Percentiles rank a stretch among this genome's conserved stretches.
Evolutionary conservation across 2,113 vertebrate genomes (phyloP).

Genomic region (Sarotherodon lohbergeri): DNA sequence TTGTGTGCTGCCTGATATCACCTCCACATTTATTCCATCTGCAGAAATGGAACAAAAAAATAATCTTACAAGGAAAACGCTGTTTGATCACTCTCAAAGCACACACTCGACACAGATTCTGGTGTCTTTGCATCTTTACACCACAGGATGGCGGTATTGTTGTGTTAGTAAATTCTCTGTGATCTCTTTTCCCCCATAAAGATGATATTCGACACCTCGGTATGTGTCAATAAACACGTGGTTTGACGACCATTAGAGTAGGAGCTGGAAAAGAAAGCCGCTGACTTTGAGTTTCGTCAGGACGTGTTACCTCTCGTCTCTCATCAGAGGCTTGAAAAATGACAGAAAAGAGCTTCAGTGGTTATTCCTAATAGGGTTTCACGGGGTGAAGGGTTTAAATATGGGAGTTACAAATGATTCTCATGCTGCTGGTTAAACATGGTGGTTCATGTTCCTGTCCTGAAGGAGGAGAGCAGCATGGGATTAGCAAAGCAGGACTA

Average conservation of each 20-base stretch:
- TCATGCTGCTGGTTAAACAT: accelerated
- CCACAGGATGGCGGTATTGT: constrained; percentile 37
- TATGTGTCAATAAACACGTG: not conserved
- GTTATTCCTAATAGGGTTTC: not conserved
- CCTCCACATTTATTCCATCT: accelerated
- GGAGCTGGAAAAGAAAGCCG: not conserved
- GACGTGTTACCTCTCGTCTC: not conserved
- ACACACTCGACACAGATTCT: not conserved
- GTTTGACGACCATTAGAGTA: not conserved
- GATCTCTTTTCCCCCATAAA: not conserved
- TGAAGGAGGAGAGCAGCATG: not conserved
- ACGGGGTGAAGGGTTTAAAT: not conserved
- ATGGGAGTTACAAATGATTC: not conserved
- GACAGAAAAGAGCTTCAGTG: not conserved
- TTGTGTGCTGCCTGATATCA: not conserved
- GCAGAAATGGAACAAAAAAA: not conserved
- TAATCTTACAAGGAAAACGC: not conserved
- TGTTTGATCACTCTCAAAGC: not conserved
- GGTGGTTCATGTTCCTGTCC: not conserved
- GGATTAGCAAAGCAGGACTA: not conserved
- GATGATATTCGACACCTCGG: not conserved
- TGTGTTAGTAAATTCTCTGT: not conserved
- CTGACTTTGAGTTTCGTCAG: not conserved
- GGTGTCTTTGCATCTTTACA: not conserved
- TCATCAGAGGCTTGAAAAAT: not conserved